Evolutionary conservation across 1,140 invertebrate genomes (phyloP).

Genomic region (Diachasmimorpha longicaudata): DNA sequence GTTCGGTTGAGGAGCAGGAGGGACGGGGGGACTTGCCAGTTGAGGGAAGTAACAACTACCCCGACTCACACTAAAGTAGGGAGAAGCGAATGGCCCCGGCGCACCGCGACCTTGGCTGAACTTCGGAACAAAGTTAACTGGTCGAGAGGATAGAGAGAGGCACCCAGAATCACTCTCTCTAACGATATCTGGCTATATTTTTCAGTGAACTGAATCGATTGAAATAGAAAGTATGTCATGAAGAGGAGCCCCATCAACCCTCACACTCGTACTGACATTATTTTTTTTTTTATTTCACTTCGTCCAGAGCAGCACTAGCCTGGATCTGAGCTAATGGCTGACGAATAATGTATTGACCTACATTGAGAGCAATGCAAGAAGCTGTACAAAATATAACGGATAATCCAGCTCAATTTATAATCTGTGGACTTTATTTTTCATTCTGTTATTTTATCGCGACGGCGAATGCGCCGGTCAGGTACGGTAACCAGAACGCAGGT

Average conservation of each 20-base stretch:
- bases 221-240: not conserved
- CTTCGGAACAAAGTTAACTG: slow-evolving; percentile 29
- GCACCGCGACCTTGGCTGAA: slow-evolving; percentile 37
- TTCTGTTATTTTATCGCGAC: not conserved
- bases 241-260: not conserved
- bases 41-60: not conserved
- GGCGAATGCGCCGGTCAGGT: slow-evolving; percentile 25
- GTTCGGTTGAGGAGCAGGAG: too few species aligned
- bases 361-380: not conserved
- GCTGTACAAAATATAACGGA: too few species aligned
- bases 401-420: slow-evolving; percentile 23
- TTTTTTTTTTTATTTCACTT: not conserved
- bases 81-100: slow-evolving; percentile 20
- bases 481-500: slow-evolving; percentile 21
- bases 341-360: too few species aligned
- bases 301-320: slow-evolving; percentile 39
- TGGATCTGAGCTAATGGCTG: slow-evolving; percentile 30
- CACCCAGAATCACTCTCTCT: not conserved
- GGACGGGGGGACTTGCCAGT: not conserved
- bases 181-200: slow-evolving; percentile 9
- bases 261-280: not conserved
- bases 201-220: slow-evolving; percentile 9
- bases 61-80: slow-evolving; percentile 10
- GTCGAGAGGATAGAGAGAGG: slow-evolving; percentile 21
- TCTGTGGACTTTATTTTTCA: not conserved